Base-by-base conservation (phyloP, 1,140 invertebrate genomes). In the roundworm (Caenorhabditis elegans) region DNA sequence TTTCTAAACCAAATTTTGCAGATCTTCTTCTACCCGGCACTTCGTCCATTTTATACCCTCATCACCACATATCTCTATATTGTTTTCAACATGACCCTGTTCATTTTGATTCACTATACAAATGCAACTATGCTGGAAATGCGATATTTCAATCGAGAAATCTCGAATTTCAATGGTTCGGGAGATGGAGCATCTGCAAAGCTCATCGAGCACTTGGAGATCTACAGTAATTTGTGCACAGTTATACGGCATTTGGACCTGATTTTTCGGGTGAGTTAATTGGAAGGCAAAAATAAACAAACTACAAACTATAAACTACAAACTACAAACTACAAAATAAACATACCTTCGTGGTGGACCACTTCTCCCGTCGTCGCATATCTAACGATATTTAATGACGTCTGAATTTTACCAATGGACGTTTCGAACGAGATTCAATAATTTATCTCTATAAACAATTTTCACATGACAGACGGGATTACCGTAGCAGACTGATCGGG, bases 61-160 rank as follows among this genome's bases (percentile, higher is more conserved):
- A 31, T 83, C 13, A 75, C 36, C 31, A 36, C 77, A 15, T 83
- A 83, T 46, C 51, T 78, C 24, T 79, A 79, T 19, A 36, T 79
- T 34, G 31, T 83, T 10, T 83, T 77, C 76, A 65, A 75, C 26
- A 60, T 82, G 55, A 77, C 76, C 24, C 46, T 84, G 15, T 84
- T 84, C 76, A 82, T 82, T 24, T 82, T 83, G 17, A 82, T 80
- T 13, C 65, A 78, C 43, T 84, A 82, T 22, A 84, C 76, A 0
- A 82, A 78, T 34, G 76, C 80, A 8, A 80, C 80, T 0, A 75
- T 82, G 43, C 22, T 84, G 5, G 83, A 84, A 53, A 60, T 82
- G 15, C 34, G 78, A 31, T 78, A 79, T 47, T 84, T 78, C 53
- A 84, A 84, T 49, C 13, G 43, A 15, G 60, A 78, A 70, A 60